These are phyloP conservation scores for Gortyna flavago DNA, from an alignment of 2,888 invertebrate genomes.

Conservation along the genomic window DNA sequence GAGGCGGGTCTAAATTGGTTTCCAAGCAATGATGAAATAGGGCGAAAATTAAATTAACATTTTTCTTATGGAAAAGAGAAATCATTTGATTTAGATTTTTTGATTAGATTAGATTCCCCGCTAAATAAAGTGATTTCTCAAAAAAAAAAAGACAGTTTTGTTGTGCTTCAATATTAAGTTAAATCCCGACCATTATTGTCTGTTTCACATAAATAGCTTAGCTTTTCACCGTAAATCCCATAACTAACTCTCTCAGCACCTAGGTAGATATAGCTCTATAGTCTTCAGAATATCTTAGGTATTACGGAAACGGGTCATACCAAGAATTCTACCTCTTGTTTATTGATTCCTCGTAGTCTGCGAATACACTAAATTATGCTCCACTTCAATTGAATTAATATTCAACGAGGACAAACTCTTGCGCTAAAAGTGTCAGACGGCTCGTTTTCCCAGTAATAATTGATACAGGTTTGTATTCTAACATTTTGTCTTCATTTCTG, in stretches of 20 bases:
- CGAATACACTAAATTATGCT: conserved; percentile 40
- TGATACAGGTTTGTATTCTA: conserved; percentile 22
- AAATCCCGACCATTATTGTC: not conserved
- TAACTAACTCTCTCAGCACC: not conserved
- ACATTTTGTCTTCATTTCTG: conserved; percentile 23
- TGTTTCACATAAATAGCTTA: not conserved
- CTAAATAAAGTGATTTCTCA: not conserved
- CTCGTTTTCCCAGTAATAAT: conserved; percentile 35
- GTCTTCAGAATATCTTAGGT: not conserved
- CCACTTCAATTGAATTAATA: conserved; percentile 53
- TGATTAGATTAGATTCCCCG: not conserved
- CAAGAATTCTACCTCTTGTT: conserved; percentile 11
- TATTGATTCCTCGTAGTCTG: conserved; percentile 37
- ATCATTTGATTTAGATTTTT: not conserved
- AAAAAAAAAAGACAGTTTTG: not conserved
- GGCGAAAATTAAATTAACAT: no score
- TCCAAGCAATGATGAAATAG: no score
- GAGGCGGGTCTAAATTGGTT: not conserved
- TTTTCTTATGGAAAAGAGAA: not conserved
- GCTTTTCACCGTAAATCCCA: not conserved
- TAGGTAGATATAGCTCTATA: not conserved
- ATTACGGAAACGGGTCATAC: conserved; percentile 2
- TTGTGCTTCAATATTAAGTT: not conserved
- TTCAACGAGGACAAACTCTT: conserved; percentile 33
- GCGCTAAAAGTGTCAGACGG: conserved; percentile 44